Evolutionary conservation across 2,888 invertebrate species (phyloP).

Genomic region (Cryptocephalus moraei): DNA sequence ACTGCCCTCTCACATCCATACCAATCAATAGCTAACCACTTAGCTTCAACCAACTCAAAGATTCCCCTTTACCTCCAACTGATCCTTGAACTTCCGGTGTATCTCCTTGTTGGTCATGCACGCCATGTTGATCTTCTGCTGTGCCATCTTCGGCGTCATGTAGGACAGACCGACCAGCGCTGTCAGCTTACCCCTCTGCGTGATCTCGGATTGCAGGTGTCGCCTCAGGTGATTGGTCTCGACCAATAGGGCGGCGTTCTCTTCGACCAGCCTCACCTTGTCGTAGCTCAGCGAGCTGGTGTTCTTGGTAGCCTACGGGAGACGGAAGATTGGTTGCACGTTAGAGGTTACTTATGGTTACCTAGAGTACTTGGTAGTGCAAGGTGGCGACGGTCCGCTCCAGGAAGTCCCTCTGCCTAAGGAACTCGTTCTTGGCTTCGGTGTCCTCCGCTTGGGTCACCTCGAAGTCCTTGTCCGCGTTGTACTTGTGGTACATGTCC

Average conservation of each 20-base stretch:
- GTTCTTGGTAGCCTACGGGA: conserved; percentile 31
- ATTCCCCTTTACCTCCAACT: conserved; percentile 35
- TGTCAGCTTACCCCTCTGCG: conserved; percentile 61
- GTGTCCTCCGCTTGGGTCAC: conserved; percentile 56
- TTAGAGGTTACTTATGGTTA: not conserved
- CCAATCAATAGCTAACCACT: too few species aligned
- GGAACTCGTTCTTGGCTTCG: conserved; percentile 65
- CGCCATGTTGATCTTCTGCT: conserved; percentile 52
- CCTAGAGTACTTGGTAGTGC: conserved; percentile 35
- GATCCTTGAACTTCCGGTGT: conserved; percentile 44
- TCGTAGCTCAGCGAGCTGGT: conserved; percentile 29
- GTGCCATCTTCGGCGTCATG: conserved; percentile 49
- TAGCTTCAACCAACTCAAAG: too few species aligned
- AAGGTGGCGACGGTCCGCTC: conserved; percentile 54
- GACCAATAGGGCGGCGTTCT: conserved; percentile 65
- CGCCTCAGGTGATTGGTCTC: conserved; percentile 68
- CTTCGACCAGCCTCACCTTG: conserved; percentile 43
- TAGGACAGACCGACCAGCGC: conserved; percentile 55
- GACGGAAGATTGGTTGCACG: not conserved
- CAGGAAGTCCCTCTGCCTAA: conserved; percentile 72
- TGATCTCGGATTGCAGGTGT: conserved; percentile 55
- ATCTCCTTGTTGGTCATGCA: conserved; percentile 51
- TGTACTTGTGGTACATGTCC: conserved; percentile 60
- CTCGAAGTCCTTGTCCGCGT: conserved; percentile 57
- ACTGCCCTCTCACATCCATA: too few species aligned